Conservation (phyloP, 2,797 vertebrate species). For the Typhlichthys subterraneus region DNA sequence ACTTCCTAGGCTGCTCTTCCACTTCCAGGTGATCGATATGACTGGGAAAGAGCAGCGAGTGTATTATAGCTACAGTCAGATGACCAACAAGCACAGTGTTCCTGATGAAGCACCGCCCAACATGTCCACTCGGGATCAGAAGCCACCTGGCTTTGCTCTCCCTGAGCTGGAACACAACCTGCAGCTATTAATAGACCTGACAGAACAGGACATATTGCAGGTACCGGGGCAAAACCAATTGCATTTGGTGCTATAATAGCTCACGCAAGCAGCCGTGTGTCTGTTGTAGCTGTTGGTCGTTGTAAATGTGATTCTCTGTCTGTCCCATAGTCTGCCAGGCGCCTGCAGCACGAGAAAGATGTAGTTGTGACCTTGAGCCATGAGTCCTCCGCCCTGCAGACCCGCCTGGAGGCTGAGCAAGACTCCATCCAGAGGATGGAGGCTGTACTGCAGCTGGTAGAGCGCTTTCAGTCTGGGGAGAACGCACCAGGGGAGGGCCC, state of each 20-base stretch:
- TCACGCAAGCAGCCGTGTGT: neutral
- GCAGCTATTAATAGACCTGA: slow-evolving; percentile 95
- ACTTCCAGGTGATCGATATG: slow-evolving; percentile 94
- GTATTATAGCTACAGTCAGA: slow-evolving; percentile 98
- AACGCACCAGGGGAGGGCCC: slow-evolving; percentile 82
- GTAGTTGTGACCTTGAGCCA: slow-evolving; percentile 91
- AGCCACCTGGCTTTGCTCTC: slow-evolving; percentile 84
- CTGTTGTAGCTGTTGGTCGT: neutral
- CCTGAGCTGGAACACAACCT: slow-evolving; percentile 97
- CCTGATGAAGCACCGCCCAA: slow-evolving; percentile 85
- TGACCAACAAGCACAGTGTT: slow-evolving; percentile 94
- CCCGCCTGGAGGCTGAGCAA: slow-evolving; percentile 82
- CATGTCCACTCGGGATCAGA: slow-evolving; percentile 81
- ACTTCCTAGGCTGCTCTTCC: neutral
- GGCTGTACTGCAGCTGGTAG: slow-evolving; percentile 88
- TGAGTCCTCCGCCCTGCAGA: slow-evolving; percentile 85
- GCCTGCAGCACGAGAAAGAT: slow-evolving; percentile 94
- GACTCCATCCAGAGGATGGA: slow-evolving; percentile 85
- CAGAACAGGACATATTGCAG: slow-evolving; percentile 98
- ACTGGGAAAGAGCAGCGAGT: slow-evolving; percentile 95
- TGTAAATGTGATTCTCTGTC: neutral
- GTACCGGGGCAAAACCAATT: slow-evolving; percentile 48
- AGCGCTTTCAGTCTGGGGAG: slow-evolving; percentile 84
- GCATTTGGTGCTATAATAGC: neutral
- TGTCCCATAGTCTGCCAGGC: slow-evolving; percentile 82